Evolutionary conservation across 1,140 invertebrate genomes (phyloP).

Genomic region (Leptinotarsa lineolata): DNA sequence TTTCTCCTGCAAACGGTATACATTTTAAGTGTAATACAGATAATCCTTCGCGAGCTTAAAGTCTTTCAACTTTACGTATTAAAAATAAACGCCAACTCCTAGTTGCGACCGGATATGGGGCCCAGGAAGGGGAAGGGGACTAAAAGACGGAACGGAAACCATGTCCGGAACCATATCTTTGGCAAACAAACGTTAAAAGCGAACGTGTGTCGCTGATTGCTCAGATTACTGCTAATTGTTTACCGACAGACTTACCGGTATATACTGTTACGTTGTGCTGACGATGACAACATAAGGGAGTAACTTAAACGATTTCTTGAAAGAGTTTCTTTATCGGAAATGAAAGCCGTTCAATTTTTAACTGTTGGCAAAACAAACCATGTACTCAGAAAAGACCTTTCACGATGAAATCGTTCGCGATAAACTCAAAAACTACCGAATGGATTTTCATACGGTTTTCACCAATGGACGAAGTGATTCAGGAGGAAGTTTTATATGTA

Average conservation of each 20-base stretch:
- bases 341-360: too few species aligned
- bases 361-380: too few species aligned
- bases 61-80: background rate
- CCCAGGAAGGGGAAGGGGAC: background rate
- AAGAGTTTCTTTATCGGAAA: background rate
- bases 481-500: too few species aligned
- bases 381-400: too few species aligned
- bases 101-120: background rate
- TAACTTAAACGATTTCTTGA: background rate
- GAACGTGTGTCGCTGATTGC: conserved; percentile 40
- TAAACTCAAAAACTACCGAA: too few species aligned
- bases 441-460: too few species aligned
- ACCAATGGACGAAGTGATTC: too few species aligned
- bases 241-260: conserved; percentile 11
- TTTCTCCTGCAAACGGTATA: background rate
- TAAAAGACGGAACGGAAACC: background rate
- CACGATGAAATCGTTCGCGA: too few species aligned
- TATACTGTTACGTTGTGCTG: background rate
- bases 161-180: conserved; percentile 24
- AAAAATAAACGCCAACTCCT: background rate
- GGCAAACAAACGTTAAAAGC: conserved; percentile 42
- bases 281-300: background rate
- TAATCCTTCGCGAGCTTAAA: background rate
- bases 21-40: background rate
- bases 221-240: conserved; percentile 39